Evolutionary conservation across 2,888 invertebrate species (phyloP), one percentile per base, ranked within the genome.

Genomic region (Epirrhoe alternata): DNA sequence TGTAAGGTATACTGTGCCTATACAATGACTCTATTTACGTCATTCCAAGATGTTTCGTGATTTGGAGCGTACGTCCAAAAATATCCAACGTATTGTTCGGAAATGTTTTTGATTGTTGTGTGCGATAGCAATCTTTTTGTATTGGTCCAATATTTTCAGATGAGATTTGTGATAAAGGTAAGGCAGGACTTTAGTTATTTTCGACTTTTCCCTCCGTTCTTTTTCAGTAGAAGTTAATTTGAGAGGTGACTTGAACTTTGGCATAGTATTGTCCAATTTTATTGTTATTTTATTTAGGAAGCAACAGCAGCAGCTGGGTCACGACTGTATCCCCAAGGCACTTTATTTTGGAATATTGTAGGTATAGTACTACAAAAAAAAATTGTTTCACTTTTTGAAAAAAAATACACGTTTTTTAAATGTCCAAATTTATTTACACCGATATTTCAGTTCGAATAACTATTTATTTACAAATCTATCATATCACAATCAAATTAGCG

Each of bases 401-500:
- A 56, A 71, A 79, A 78, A 72, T 38, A 69, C 42, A 67, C 53
- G 31, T 66, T 69, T 67, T 69, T 79, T 76, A 80, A 64, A 68
- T 77, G 77, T 80, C 80, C 77, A 80, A 81, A 83, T 87, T 87
- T 82, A 84, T 86, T 88, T 87, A 88, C 87, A 89, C 75, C 78
- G 80, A 86, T 80, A 77, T 72, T 74, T 86, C 87, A 87, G 84
- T 88, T 86, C 81, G 81, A 83, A 87, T 86, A 85, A 73, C 76
- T 74, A 78, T 74, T 79, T 89, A 86, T 89, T 83, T 90, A 90
- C 90, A 90, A 87, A 86, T 82, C 80, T 81, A 80, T 79, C 75
- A 77, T 89, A 91, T 91, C 90, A 91, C 91, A 91, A 86, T 89
- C 82, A 90, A 90, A 90, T 87, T 85, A 89, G 88, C 87, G 81